Base-by-base conservation (phyloP, 1,140 invertebrate species). In the Papilio machaon region DNA sequence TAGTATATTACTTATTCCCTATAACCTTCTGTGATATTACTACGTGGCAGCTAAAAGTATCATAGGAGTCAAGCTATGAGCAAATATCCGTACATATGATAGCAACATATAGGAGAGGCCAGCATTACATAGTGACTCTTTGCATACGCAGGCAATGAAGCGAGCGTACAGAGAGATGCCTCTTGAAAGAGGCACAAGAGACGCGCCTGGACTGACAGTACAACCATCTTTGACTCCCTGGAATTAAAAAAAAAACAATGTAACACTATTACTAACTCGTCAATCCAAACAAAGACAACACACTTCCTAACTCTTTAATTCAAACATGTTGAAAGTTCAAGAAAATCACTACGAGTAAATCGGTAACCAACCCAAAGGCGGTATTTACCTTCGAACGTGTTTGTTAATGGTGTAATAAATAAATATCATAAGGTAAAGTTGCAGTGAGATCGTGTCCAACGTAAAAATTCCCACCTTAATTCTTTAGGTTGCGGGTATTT, bases 121-220 rank as follows among this genome's bases (percentile, higher is more conserved):
- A 8, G 46, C 19, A 67, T 93, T 93, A 47, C 91, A 92, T 88
- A 89, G 92, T 43, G 79, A 85, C 5, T 88, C 87, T 0, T 85
- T 86, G 74, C 92, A 94, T 2, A 94, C 92, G 83, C 92, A 94
- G 30, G 89, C 91, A 74, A 91, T 89, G 82, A 94, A 92, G 0
- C 91, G 85, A 1, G 92, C 91, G 80, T 88, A 94, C 11, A 94
- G 82, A 0, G 92, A 94, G 0, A 94, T 84, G 23, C 88, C 86
- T 1, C 91, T 81, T 0, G 92, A 91, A 3, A 94, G 76, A 0
- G 92, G 91, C 9, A 91, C 80, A 10, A 94, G 76, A 0, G 90
- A 86, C 13, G 92, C 91, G 87, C 91, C 86, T 30, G 86, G 87
- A 73, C 85, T 88, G 15, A 82, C 81, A 17, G 88, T 81, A 82